Percentiles rank a stretch among this genome's conserved stretches.
Evolutionary conservation across 2,888 invertebrate genomes (phyloP).

Genomic region (Sminthurinus aureus): DNA sequence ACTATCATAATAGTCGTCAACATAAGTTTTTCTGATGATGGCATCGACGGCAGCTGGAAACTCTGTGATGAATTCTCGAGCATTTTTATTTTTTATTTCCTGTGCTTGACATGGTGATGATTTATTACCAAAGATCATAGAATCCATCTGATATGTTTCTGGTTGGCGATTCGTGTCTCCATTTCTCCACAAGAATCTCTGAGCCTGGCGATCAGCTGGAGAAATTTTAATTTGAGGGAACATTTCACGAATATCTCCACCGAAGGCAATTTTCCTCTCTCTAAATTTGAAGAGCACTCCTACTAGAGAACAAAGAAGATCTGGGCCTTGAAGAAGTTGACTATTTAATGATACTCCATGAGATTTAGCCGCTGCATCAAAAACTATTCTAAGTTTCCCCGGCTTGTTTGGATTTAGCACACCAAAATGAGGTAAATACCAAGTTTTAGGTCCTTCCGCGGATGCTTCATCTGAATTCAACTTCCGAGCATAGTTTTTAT

Average conservation of each 20-base stretch:
- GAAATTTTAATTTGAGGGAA: conserved; percentile 45
- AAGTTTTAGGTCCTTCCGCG: conserved; percentile 18
- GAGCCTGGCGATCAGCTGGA: conserved; percentile 32
- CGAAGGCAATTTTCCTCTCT: conserved; percentile 34
- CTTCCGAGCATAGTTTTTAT: conserved; percentile 21
- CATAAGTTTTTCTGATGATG: conserved; percentile 42
- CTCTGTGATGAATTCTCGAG: conserved; percentile 29
- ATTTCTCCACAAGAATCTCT: conserved; percentile 48
- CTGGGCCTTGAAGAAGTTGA: conserved; percentile 41
- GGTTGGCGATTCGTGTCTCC: conserved; percentile 21
- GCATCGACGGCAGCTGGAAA: conserved; percentile 44
- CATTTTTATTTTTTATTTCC: conserved; percentile 45
- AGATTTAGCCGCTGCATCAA: conserved; percentile 45
- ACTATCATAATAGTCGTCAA: conserved; percentile 48
- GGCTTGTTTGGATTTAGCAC: conserved; percentile 39
- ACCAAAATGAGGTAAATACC: conserved; percentile 49
- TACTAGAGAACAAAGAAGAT: conserved; percentile 37
- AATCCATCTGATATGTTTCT: conserved; percentile 33
- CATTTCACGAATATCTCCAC: conserved; percentile 50
- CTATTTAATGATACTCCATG: conserved; percentile 41
- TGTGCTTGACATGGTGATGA: conserved; percentile 42
- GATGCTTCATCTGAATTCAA: neutral
- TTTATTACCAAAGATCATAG: conserved; percentile 44
- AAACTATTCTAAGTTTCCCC: conserved; percentile 48
- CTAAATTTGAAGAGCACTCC: conserved; percentile 46